Evolutionary conservation across 2,113 vertebrate species (phyloP), one percentile per base, ranked within the genome.

Genomic region (Gracilinanus agilis): DNA sequence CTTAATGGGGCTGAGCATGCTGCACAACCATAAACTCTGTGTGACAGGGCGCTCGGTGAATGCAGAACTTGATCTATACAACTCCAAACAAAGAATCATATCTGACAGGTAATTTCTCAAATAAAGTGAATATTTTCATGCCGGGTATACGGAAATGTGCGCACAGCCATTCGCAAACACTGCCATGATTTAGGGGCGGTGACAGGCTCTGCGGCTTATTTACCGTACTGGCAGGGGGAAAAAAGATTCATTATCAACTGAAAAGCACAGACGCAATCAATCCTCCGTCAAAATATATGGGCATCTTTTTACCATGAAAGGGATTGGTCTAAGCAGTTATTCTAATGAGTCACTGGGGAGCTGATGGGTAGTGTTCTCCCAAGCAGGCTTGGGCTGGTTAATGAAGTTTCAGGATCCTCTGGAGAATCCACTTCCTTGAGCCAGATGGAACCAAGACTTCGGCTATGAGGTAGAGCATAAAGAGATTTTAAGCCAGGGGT

Each of bases 41-140:
- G 13, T 1, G 27, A 29, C 54, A 24, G 55, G 4, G 0, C 0
- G 1, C 56, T 53, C 0, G 89, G 49, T 23, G 67, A n/a, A 1
- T 0, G 95, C 55, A 56, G 90, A 67, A 21, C 27, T 0, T 19
- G 89, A 83, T 29, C 24, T 3, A 44, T 27, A 9, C 89, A 90
- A 90, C 90, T 53, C 56, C 95, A 88, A 54, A 49, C 92, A 56
- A 94, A 90, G 44, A 25, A 89, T 94, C 93, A 1, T 1, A 13
- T 10, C 27, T 40, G 95, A 90, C 91, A 89, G 93, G 93, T 23
- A 61, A 90, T 83, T 88, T 88, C 83, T 92, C 91, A 93, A 54
- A 12, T 53, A 89, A 91, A 91, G 89, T 0, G 34, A 75, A 34
- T n/a, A 55, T 40, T 40, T 29, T 67, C 58, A 90, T 3, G 0